Evolutionary conservation across 64 coral and sea anemone genomes (phyloP).

Genomic region (Acropora tenuis): DNA sequence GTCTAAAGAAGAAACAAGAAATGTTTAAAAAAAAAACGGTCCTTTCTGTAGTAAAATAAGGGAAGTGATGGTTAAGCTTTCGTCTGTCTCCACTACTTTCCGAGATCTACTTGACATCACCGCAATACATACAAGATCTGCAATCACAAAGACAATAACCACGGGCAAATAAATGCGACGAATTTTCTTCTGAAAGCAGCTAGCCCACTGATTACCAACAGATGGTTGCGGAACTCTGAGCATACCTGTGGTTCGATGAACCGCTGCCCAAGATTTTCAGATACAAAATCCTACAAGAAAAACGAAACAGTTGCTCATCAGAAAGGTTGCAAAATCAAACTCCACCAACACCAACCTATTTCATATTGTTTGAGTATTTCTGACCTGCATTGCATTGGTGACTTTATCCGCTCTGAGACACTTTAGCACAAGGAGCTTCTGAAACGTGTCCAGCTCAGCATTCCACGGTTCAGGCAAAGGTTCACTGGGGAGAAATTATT

Average conservation of each 20-base stretch:
- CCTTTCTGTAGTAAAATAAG: background rate
- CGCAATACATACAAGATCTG: too few species aligned
- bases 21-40: background rate
- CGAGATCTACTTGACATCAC: too few species aligned
- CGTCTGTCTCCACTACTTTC: too few species aligned
- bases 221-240: background rate
- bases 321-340: background rate
- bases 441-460: conserved; percentile 83
- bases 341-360: background rate
- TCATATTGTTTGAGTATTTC: background rate
- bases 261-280: conserved; percentile 92
- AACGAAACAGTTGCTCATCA: background rate
- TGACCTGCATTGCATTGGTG: conserved; percentile 97
- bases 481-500: conserved; percentile 52
- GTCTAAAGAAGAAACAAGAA: conserved; percentile 56
- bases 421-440: conserved; percentile 89
- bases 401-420: conserved; percentile 96
- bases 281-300: conserved; percentile 80
- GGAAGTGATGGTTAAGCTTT: too few species aligned
- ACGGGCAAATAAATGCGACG: background rate
- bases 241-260: conserved; percentile 98
- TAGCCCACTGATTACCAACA: background rate
- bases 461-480: conserved; percentile 90
- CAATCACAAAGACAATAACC: too few species aligned
- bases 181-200: background rate